Evolutionary conservation across 2,888 invertebrate genomes (phyloP).

Genomic region (Amphipoea lucens): DNA sequence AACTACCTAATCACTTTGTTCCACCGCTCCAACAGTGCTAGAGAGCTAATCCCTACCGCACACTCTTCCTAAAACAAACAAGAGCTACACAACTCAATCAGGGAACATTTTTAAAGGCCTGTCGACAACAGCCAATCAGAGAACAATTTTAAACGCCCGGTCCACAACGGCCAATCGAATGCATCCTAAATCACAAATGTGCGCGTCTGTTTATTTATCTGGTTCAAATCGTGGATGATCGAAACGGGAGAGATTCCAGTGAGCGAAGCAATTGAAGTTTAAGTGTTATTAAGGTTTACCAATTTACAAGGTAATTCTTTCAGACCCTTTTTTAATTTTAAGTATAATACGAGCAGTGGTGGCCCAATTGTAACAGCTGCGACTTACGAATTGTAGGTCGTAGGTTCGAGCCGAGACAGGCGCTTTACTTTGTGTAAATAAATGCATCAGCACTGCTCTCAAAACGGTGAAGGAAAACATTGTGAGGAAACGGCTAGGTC

Average conservation of each 20-base stretch:
- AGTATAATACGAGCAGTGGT: no score
- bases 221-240: slow-evolving; percentile 22
- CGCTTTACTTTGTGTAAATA: no score
- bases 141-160: slow-evolving; percentile 35
- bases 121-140: slow-evolving; percentile 36
- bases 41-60: neutral
- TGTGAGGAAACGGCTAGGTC: no score
- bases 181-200: slow-evolving; percentile 44
- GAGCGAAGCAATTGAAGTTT: neutral
- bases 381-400: no score
- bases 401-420: no score
- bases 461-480: no score
- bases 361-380: no score
- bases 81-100: slow-evolving; percentile 43
- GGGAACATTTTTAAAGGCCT: slow-evolving; percentile 35
- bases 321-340: neutral
- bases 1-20: neutral
- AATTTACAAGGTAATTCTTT: neutral
- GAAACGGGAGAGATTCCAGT: slow-evolving; percentile 26
- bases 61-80: slow-evolving; percentile 47
- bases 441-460: no score
- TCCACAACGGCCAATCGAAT: slow-evolving; percentile 36
- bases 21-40: neutral
- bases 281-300: neutral
- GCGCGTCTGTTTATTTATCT: slow-evolving; percentile 40